Evolutionary conservation across 2,888 invertebrate genomes (phyloP), one percentile per base, ranked within the genome.

Genomic region (Erannis defoliaria): DNA sequence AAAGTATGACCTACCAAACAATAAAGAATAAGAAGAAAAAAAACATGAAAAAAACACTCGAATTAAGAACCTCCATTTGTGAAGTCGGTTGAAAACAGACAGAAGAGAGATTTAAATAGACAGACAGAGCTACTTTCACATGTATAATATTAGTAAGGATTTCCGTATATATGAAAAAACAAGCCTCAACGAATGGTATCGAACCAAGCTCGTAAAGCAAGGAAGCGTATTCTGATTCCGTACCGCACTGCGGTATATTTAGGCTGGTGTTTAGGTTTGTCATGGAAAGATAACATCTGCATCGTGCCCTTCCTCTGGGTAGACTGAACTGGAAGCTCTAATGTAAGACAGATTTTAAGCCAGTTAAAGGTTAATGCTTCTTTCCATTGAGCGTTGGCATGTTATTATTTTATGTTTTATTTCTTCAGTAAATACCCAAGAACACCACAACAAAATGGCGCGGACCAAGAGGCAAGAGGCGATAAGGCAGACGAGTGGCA

Each of bases 171-270:
- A 31, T 18, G 18, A 31, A 31, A 19, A 33, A 19, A 18, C 18
- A 31, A 19, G 33, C 33, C 46, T 6, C 31, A 31, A 19, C 12
- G 8, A 18, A 33, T 31, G 29, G 31, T 29, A 42, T n/a, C 33
- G 38, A 12, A 42, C 5, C n/a, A 12, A 9, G 31, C 1, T 46
- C 46, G 31, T 46, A 46, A 46, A 46, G 8, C 31, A 45, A 29
- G 42, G 23, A 23, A 31, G 46, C 29, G 46, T 46, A 46, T 46
- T 46, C 19, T n/a, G 46, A 33, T 46, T 12, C n/a, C 31, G 18
- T 33, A 33, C 31, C 46, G 46, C 46, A 46, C 6, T 46, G 46
- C 46, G 46, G 46, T 18, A 46, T 31, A n/a, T 46, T 26, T 9
- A 33, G 46, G 31, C 14, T 1, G 9, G 4, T 31, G 12, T 23